Conservation (phyloP, 1,140 invertebrate species). For the Habropoda laboriosa region DNA sequence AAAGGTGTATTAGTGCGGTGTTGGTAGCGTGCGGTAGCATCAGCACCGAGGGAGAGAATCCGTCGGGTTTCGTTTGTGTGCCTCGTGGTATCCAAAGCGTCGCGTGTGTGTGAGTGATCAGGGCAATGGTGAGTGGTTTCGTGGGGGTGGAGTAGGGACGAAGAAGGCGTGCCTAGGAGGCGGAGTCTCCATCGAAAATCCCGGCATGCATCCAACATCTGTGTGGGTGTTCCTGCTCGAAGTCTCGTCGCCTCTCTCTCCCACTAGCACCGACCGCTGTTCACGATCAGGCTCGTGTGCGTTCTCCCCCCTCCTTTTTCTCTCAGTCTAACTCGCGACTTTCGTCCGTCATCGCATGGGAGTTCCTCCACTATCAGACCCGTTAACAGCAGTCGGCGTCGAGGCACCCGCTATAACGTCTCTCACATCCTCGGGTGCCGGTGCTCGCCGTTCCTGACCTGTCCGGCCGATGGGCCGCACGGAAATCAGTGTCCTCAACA, state of each 20-base stretch:
- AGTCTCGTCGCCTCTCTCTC: conserved; percentile 22
- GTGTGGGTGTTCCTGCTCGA: conserved; percentile 53
- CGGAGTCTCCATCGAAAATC: conserved; percentile 72
- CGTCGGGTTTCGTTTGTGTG: background rate
- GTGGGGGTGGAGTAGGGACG: conserved; percentile 61
- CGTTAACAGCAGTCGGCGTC: conserved; percentile 78
- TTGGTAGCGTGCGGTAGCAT: conserved; percentile 36
- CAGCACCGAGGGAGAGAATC: conserved; percentile 25
- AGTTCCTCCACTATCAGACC: conserved; percentile 73
- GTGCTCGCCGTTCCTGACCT: conserved; percentile 56
- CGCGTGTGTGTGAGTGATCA: conserved; percentile 30
- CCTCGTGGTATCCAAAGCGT: conserved; percentile 33
- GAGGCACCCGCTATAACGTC: conserved; percentile 76
- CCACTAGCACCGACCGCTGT: conserved; percentile 7
- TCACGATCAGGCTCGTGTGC: background rate
- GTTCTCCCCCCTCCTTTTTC: conserved; percentile 45
- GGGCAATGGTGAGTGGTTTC: conserved; percentile 32
- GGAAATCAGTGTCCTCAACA: conserved; percentile 65
- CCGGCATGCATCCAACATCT: conserved; percentile 61
- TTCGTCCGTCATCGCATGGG: conserved; percentile 72
- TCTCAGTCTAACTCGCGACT: conserved; percentile 57
- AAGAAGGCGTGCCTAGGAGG: conserved; percentile 66
- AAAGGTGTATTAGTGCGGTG: conserved; percentile 3
- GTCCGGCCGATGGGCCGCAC: conserved; percentile 61
- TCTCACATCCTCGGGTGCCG: conserved; percentile 66